Percentiles rank a stretch among this genome's conserved stretches.
Conservation (phyloP, 2,113 vertebrate species). For the Gnathochromis pfefferi region DNA sequence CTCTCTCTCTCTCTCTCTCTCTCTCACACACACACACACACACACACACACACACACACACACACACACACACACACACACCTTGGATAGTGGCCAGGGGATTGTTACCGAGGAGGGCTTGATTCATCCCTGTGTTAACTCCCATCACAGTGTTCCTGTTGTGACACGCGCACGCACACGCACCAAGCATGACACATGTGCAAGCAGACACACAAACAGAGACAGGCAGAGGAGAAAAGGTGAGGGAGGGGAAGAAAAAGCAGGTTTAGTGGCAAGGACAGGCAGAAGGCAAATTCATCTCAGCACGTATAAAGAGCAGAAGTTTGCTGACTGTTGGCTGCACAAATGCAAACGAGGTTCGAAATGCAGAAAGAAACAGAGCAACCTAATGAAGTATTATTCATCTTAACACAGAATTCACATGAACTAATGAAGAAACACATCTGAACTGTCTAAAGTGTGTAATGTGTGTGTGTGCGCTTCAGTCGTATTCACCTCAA, state of each 20-base stretch:
- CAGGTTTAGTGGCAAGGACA: constrained; percentile 58
- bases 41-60: neutral
- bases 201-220: constrained; percentile 36
- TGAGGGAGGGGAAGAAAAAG: constrained; percentile 17
- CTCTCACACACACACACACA: no score
- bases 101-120: constrained; percentile 87
- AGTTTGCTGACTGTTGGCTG: neutral
- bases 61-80: constrained; percentile 15
- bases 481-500: constrained; percentile 68
- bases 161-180: constrained; percentile 44
- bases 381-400: neutral
- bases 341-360: constrained; percentile 4
- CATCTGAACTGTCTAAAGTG: neutral
- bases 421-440: neutral
- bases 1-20: no score
- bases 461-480: neutral
- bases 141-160: constrained; percentile 90
- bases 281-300: constrained; percentile 19
- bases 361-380: constrained; percentile 10
- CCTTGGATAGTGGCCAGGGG: constrained; percentile 91
- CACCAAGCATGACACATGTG: constrained; percentile 8
- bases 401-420: neutral
- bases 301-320: neutral
- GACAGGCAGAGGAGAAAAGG: constrained; percentile 43
- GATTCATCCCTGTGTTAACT: constrained; percentile 88